A percentile compares a stretch with the other conserved stretches of the same genome.
These are phyloP conservation scores for Neomorphus geoffroyi DNA, from an alignment of 2,797 vertebrate species.

Conservation along the genomic window DNA sequence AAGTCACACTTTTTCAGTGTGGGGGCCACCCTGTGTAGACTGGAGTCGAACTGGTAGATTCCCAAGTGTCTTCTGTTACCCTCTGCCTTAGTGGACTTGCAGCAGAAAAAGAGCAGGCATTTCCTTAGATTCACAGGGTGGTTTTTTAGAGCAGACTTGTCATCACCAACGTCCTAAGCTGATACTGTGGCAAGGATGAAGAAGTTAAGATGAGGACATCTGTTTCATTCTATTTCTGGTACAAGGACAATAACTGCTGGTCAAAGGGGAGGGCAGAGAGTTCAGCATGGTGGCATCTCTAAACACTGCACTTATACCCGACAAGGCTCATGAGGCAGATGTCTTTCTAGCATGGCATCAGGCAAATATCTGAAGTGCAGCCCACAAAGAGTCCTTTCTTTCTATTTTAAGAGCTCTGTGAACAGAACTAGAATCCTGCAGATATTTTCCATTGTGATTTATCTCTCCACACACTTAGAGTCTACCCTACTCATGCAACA, in stretches of 20 bases:
- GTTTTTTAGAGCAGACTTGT: not conserved
- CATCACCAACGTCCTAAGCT: not conserved
- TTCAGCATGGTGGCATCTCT: slow-evolving; percentile 24
- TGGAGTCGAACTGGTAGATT: not conserved
- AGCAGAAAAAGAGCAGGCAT: not conserved
- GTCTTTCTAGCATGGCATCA: slow-evolving; percentile 28
- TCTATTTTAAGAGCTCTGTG: slow-evolving; percentile 63
- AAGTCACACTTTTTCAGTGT: not conserved
- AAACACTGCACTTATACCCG: not conserved
- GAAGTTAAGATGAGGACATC: slow-evolving; percentile 42
- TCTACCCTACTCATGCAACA: not conserved
- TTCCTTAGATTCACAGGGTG: not conserved
- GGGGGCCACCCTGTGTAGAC: not conserved
- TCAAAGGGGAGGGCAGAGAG: not conserved
- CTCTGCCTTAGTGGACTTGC: not conserved
- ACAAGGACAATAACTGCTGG: not conserved
- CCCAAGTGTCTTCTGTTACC: not conserved
- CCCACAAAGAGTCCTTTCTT: slow-evolving; percentile 48
- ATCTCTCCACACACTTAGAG: not conserved
- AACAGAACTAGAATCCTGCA: slow-evolving; percentile 32
- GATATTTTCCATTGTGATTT: slow-evolving; percentile 38
- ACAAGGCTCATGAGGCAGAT: slow-evolving; percentile 19
- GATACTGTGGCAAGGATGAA: not conserved
- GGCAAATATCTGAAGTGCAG: slow-evolving; percentile 31
- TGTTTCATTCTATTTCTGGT: slow-evolving; percentile 18